Conservation (phyloP, 1,140 invertebrate species). For the Streblospio benedicti region DNA sequence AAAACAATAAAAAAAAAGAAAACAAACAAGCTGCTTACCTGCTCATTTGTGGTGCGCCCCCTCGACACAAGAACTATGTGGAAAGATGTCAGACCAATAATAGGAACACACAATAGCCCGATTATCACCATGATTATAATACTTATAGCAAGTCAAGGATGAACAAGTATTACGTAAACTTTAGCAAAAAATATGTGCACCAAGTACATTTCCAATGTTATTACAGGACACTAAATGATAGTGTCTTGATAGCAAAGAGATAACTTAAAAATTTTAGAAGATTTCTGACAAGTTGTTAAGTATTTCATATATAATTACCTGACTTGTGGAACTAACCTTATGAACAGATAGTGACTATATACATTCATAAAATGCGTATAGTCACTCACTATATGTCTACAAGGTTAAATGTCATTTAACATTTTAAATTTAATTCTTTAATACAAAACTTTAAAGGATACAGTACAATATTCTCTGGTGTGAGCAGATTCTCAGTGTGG, state of each 20-base stretch:
- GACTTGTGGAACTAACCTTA: neutral
- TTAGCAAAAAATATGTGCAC: neutral
- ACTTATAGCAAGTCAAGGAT: slow-evolving; percentile 50
- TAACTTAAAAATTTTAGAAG: neutral
- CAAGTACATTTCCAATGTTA: no score
- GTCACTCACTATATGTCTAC: no score
- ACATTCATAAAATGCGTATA: no score
- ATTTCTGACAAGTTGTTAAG: neutral
- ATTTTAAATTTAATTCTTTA: no score
- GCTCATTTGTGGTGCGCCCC: slow-evolving; percentile 99
- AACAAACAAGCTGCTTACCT: slow-evolving; percentile 59
- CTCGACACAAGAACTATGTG: slow-evolving; percentile 92
- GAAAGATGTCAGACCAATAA: slow-evolving; percentile 93
- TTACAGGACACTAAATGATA: no score
- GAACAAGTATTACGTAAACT: neutral
- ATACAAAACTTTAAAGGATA: slow-evolving; percentile 63
- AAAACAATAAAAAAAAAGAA: no score
- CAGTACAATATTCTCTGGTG: slow-evolving; percentile 77
- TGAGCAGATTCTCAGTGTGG: slow-evolving; percentile 68
- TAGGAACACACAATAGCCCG: slow-evolving; percentile 83
- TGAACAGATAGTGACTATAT: slow-evolving; percentile 5
- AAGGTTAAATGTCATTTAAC: no score
- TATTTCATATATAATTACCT: neutral
- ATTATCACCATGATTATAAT: slow-evolving; percentile 88
- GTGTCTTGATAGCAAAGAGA: no score